Base-by-base conservation (phyloP, 2,888 invertebrate species). In the Tenthredo amoena region DNA sequence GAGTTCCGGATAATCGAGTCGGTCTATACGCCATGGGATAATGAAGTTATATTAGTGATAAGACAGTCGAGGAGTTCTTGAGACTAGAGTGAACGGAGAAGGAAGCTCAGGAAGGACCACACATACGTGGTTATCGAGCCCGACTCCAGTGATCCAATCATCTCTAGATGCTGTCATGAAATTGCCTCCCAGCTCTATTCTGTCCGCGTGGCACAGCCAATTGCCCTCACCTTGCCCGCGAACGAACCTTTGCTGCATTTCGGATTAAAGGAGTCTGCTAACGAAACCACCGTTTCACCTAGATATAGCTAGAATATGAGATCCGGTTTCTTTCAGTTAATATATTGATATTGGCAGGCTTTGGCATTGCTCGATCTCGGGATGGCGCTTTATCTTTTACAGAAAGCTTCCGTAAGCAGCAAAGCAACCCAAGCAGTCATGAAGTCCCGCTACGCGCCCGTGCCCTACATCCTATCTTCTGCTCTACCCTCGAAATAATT, bases 111-210 rank as follows among this genome's bases (percentile, higher is more conserved):
- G 68, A 71, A 77, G 81, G 86, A 76, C 86, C 55, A 85, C 85
- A 65, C 68, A 65, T 34, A 84, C 86, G 84, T 85, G 89, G 89
- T 91, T 92, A 92, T 92, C 90, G 91, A 90, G 90, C 90, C 89
- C 88, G 88, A 87, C 87, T 89, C 87, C 82, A 89, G 90, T 91
- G 92, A 92, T 92, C 92, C 92, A 92, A 92, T 92, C 92, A 92
- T 92, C 91, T 90, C 91, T 89, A 92, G 91, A 91, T 90, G 89
- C 90, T 91, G 92, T 92, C 92, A 91, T 91, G 91, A 91, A 92
- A 92, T 92, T 92, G 91, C 91, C 90, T 91, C 89, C 89, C 87
- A 90, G 88, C 89, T 90, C 91, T 90, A 92, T 91, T 91, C 91
- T 89, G 89, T 89, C 90, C 91, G 89, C 90, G 89, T 91, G 91